Conservation (phyloP, 2,113 vertebrate species). For the Siphamia tubifer region DNA sequence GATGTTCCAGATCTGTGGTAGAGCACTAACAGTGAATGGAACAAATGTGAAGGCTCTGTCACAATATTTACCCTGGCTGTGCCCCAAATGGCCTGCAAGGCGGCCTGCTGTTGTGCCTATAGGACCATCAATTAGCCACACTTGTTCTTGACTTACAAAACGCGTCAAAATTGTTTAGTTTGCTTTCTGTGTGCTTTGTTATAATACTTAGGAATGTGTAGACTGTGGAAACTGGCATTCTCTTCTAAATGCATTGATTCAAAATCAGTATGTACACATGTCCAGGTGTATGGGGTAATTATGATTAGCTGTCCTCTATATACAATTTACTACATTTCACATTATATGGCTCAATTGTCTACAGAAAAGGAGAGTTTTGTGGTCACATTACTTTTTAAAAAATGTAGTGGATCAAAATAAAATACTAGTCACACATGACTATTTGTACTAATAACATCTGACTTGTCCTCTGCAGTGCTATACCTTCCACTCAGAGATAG, state of each 20-base stretch:
- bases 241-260: neutral
- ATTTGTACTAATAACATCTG: slow-evolving; percentile 32
- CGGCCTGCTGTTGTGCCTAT: slow-evolving; percentile 49
- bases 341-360: too few species aligned
- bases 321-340: too few species aligned
- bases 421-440: too few species aligned
- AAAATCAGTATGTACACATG: too few species aligned
- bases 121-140: slow-evolving; percentile 50
- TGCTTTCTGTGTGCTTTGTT: too few species aligned
- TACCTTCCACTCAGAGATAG: neutral
- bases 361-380: too few species aligned
- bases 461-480: slow-evolving; percentile 21
- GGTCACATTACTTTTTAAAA: too few species aligned
- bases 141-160: slow-evolving; percentile 59
- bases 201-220: too few species aligned
- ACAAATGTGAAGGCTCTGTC: slow-evolving; percentile 82
- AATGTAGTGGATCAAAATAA: too few species aligned
- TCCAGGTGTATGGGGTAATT: too few species aligned
- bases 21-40: slow-evolving; percentile 48
- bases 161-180: neutral
- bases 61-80: slow-evolving; percentile 81
- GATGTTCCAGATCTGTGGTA: slow-evolving; percentile 24
- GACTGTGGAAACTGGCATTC: too few species aligned
- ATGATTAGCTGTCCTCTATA: neutral
- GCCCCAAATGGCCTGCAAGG: slow-evolving; percentile 76